phyloP scores from a whole-genome alignment of 2,113 vertebrate genomes.

The Sciurus niger region DNA sequence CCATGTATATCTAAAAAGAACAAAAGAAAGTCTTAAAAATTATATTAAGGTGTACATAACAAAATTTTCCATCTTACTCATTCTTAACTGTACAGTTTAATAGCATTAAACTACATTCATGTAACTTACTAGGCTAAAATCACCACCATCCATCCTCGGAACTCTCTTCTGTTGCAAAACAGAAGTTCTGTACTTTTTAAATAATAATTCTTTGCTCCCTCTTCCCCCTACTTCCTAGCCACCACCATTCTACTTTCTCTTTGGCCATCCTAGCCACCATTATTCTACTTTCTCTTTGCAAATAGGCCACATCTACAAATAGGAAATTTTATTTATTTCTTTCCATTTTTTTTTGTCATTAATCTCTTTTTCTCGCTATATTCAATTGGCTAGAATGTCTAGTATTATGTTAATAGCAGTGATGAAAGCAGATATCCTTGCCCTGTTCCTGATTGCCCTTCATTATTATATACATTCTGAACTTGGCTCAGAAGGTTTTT shows the following conservation, averaged over 20 bases:
- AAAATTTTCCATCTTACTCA: neutral
- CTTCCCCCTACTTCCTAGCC: neutral
- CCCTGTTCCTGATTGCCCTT: conserved; percentile 16
- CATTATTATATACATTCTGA: neutral
- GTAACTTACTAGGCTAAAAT: neutral
- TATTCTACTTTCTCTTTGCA: neutral
- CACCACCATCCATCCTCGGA: neutral
- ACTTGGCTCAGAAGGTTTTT: neutral
- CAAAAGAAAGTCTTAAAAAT: too few species aligned
- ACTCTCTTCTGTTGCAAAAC: neutral
- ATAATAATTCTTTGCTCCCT: neutral
- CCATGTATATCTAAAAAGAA: too few species aligned
- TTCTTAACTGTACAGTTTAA: neutral
- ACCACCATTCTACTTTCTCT: conserved; percentile 2
- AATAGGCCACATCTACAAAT: neutral
- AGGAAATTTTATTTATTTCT: conserved; percentile 23
- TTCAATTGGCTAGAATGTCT: neutral
- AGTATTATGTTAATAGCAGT: neutral
- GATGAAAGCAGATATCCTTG: conserved; percentile 33
- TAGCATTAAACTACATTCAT: neutral
- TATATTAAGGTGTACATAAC: too few species aligned
- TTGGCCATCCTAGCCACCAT: too few species aligned
- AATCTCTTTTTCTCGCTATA: conserved; percentile 40
- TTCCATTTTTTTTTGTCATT: conserved; percentile 21
- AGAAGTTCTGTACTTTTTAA: neutral